phyloP scores from a whole-genome alignment of 1,140 invertebrate species.

The Lordiphosa stackelbergi region DNA sequence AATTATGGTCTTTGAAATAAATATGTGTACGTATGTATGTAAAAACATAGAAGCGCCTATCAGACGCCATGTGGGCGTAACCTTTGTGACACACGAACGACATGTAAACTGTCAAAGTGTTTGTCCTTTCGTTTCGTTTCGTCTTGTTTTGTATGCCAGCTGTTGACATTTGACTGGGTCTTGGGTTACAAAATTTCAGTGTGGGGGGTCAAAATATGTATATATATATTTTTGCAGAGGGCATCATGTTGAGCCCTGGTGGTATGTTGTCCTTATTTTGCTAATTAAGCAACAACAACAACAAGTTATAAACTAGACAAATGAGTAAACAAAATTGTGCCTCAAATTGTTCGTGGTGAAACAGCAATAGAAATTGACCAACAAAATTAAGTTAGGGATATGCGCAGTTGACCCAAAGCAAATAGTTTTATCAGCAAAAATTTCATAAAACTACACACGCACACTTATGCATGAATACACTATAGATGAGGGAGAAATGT shows the following conservation, averaged over 20 bases:
- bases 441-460: too few species aligned
- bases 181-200: slow-evolving; percentile 30
- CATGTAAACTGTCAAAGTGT: slow-evolving; percentile 25
- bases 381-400: slow-evolving; percentile 27
- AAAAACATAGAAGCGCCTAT: background rate
- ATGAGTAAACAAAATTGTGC: background rate
- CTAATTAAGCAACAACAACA: slow-evolving; percentile 53
- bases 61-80: slow-evolving; percentile 39
- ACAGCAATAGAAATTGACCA: slow-evolving; percentile 33
- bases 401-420: too few species aligned
- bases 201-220: slow-evolving; percentile 1
- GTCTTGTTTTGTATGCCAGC: slow-evolving; percentile 37
- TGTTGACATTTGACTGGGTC: slow-evolving; percentile 52
- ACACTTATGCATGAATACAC: too few species aligned
- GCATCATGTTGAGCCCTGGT: background rate
- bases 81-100: slow-evolving; percentile 18
- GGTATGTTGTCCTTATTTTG: slow-evolving; percentile 17
- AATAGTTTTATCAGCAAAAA: too few species aligned
- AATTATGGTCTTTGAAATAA: slow-evolving; percentile 57
- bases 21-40: slow-evolving; percentile 22
- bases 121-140: slow-evolving; percentile 20
- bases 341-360: slow-evolving; percentile 6
- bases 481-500: too few species aligned
- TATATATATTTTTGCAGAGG: background rate
- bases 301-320: slow-evolving; percentile 22